Evolutionary conservation across 2,113 vertebrate species (phyloP), one percentile per base, ranked within the genome.

Genomic region (Brachyistius frenatus): DNA sequence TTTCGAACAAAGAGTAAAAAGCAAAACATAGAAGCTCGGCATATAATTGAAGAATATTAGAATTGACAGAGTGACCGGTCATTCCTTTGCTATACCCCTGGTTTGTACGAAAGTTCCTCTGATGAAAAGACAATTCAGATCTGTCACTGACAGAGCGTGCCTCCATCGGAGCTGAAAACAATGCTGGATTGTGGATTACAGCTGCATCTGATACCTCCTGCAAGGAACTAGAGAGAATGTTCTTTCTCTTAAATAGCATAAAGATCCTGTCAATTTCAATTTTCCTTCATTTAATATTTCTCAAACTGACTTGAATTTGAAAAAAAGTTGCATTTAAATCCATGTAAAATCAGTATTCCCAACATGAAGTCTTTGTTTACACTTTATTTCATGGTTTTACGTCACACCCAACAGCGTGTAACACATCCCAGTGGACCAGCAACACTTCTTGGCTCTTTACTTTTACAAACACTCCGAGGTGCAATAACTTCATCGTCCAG

Each of bases 401-500:
- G 57, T 85, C 70, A 68, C 69, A 58, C 55, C 57, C 49, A 47
- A 1, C 68, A 31, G 55, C 39, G 53, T 78, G 73, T 79, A 73
- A 76, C 78, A 58, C 23, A 37, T 67, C 80, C 76, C 73, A 35
- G 77, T 61, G 32, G 66, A 74, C 58, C 72, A 57, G 58, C 68
- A 81, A 79, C 84, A 70, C 54, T 37, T 79, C 70, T 80, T 73
- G 75, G 80, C 80, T 71, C 16, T 0, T 33, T 77, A 47, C 83
- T 85, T 86, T 80, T 74, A 80, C 74, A 68, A 84, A 87, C 72
- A 71, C 85, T 85, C 89, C 1, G 36, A 87, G 82, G 85, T 66
- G 78, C 84, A 86, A 73, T 91, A 90, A 89, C 85, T 80, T 82
- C 52, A 66, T 13, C 67, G 64, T 86, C 77, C 66, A 86, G 85